These are phyloP conservation scores for Tachysurus fulvidraco DNA, from an alignment of 2,113 vertebrate species.

Conservation along the genomic window DNA sequence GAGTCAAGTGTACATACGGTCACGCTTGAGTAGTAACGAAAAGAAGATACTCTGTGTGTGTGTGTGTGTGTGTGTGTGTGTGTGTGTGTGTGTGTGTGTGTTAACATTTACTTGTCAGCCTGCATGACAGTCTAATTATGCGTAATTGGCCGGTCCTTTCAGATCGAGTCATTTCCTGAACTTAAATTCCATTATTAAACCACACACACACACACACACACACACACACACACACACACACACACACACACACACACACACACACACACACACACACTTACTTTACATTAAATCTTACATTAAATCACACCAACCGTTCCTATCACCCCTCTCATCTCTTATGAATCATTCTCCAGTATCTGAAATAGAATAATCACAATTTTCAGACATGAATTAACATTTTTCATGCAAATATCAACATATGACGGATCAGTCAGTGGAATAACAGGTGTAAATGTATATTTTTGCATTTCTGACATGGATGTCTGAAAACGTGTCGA, in stretches of 20 bases:
- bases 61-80: not conserved
- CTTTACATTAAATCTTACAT: not conserved
- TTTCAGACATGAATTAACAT: not conserved
- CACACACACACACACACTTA: too few relatives aligned
- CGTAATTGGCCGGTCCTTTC: not conserved
- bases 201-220: not conserved
- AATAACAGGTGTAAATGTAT: not conserved
- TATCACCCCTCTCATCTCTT: not conserved
- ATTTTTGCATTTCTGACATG: not conserved
- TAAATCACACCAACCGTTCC: not conserved
- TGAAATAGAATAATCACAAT: not conserved
- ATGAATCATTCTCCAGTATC: not conserved
- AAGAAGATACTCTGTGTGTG: not conserved
- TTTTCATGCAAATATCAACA: not conserved
- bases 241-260: too few relatives aligned
- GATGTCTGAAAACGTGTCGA: not conserved
- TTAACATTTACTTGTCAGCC: not conserved
- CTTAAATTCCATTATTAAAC: not conserved
- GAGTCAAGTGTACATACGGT: not conserved
- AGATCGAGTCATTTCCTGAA: not conserved
- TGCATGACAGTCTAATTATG: not conserved
- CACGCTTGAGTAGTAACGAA: not conserved
- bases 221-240: not conserved
- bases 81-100: not conserved
- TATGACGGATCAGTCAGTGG: not conserved